phyloP scores from a whole-genome alignment of 1,140 invertebrate genomes.

The Papilio aristodemus region DNA sequence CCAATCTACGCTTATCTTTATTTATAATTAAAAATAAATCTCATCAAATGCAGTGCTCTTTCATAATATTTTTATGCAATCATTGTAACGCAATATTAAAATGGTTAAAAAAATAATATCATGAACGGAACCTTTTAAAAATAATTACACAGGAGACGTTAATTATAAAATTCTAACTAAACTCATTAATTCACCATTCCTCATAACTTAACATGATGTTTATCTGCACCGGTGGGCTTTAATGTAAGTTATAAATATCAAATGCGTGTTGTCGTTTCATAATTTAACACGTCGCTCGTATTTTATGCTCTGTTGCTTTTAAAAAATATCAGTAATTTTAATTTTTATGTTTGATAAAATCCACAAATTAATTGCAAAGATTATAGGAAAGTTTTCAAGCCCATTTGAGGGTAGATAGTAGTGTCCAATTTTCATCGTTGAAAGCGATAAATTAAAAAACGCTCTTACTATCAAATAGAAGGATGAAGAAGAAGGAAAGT shows the following conservation, averaged over 20 bases:
- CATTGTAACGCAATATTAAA: neutral
- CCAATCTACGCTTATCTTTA: too few species aligned
- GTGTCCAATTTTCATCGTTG: too few species aligned
- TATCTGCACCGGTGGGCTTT: slow-evolving; percentile 11
- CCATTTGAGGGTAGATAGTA: neutral
- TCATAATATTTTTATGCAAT: neutral
- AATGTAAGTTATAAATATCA: slow-evolving; percentile 22
- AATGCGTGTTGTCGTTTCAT: slow-evolving; percentile 23
- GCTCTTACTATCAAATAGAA: too few species aligned
- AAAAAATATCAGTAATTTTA: slow-evolving; percentile 16
- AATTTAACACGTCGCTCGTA: slow-evolving; percentile 21
- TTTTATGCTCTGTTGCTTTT: slow-evolving; percentile 13
- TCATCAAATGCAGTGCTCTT: too few species aligned
- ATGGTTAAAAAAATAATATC: neutral
- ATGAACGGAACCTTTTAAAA: neutral
- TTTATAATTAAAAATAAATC: too few species aligned
- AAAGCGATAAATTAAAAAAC: too few species aligned
- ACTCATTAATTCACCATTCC: slow-evolving; percentile 28
- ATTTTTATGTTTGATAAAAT: slow-evolving; percentile 18
- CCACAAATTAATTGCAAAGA: slow-evolving; percentile 12
- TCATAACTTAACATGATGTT: slow-evolving; percentile 28
- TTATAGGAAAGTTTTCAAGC: neutral
- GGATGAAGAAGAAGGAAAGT: too few species aligned
- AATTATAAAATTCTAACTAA: slow-evolving; percentile 23
- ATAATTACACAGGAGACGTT: slow-evolving; percentile 1